Conservation (phyloP, 2,797 vertebrate genomes). For the Spea hammondii region DNA sequence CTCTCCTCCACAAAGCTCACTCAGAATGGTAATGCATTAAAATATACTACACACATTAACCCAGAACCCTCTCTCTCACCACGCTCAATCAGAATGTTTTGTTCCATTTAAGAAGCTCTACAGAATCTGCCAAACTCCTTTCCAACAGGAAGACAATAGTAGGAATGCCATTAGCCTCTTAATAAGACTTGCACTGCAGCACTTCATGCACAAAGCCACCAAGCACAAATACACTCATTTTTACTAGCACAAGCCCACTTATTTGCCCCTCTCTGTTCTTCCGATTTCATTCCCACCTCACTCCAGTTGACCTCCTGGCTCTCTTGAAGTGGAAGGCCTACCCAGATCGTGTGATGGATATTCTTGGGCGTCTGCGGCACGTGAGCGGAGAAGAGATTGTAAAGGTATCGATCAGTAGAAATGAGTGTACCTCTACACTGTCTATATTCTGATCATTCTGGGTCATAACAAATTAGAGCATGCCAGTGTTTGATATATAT, state of each 20-base stretch:
- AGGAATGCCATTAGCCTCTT: too few species aligned
- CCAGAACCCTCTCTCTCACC: not conserved
- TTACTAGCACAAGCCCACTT: not conserved
- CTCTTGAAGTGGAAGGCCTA: conserved; percentile 98
- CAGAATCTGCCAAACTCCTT: too few species aligned
- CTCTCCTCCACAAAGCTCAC: conserved; percentile 98
- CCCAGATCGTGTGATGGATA: conserved; percentile 93
- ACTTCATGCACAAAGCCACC: not conserved
- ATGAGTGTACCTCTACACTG: not conserved
- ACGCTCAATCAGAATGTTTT: not conserved
- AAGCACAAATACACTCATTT: not conserved
- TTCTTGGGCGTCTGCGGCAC: conserved; percentile 89
- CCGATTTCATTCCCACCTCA: not conserved
- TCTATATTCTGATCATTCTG: not conserved
- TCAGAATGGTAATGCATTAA: conserved; percentile 83
- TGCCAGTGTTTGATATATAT: too few species aligned
- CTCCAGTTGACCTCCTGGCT: conserved; percentile 89
- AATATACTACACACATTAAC: not conserved
- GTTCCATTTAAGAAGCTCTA: not conserved
- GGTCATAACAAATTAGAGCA: too few species aligned
- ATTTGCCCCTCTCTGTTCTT: conserved; percentile 50
- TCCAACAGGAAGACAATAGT: too few species aligned
- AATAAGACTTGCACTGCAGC: not conserved
- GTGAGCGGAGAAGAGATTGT: conserved; percentile 97
- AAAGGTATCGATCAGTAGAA: conserved; percentile 74